phyloP scores from a whole-genome alignment of 2,888 invertebrate genomes.

The Nezara viridula region DNA sequence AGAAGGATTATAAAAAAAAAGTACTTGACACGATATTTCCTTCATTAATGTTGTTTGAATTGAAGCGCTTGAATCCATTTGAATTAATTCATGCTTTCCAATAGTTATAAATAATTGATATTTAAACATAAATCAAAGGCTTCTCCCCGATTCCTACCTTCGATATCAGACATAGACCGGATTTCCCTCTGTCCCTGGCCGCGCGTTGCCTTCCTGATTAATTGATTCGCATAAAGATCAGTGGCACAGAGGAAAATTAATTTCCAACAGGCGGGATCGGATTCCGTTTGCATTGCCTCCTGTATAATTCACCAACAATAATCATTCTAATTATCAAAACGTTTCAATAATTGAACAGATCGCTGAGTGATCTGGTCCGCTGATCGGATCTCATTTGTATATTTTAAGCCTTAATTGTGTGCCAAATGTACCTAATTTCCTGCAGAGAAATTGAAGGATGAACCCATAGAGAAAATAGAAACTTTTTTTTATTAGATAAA shows the following conservation, averaged over 20 bases:
- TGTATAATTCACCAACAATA: not conserved
- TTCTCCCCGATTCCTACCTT: not conserved
- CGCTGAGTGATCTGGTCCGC: not conserved
- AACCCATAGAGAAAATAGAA: too few relatives aligned
- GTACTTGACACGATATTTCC: too few relatives aligned
- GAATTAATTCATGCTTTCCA: not conserved
- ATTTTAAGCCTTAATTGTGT: too few relatives aligned
- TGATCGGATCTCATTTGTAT: not conserved
- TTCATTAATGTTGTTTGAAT: too few relatives aligned
- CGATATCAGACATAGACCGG: not conserved
- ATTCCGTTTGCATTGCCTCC: not conserved
- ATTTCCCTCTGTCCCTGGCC: not conserved
- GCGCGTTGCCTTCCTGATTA: not conserved
- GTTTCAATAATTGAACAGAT: not conserved
- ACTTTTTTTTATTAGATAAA: too few relatives aligned
- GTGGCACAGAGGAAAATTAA: slow-evolving; percentile 19
- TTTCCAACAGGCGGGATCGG: not conserved
- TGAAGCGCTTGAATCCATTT: too few relatives aligned
- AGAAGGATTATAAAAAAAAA: too few relatives aligned
- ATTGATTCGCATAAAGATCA: slow-evolving; percentile 27
- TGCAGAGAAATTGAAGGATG: too few relatives aligned
- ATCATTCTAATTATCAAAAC: not conserved
- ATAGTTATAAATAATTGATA: not conserved
- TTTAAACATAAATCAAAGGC: not conserved
- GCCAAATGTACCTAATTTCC: too few relatives aligned